Percentiles rank a stretch among this genome's conserved stretches.
Conservation (phyloP, 2,113 vertebrate genomes). For the Channa argus region DNA sequence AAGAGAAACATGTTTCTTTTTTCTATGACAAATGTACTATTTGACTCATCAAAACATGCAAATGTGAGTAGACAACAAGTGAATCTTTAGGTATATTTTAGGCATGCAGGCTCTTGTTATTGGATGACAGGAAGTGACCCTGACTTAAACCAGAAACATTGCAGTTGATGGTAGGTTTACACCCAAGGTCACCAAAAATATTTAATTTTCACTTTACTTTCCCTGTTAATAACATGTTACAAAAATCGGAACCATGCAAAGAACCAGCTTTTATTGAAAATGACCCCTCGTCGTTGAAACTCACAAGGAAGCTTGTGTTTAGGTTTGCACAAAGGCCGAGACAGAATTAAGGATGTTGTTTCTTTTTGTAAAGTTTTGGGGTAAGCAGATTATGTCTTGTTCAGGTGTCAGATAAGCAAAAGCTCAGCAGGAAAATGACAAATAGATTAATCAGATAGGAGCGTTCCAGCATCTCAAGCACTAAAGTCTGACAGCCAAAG, state of each 20-base stretch:
- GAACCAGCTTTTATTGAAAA: not conserved
- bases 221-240: not conserved
- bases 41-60: too few species aligned
- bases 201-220: too few species aligned
- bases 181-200: not conserved
- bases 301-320: slow-evolving; percentile 1
- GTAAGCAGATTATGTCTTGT: slow-evolving; percentile 7
- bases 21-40: not conserved
- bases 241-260: not conserved
- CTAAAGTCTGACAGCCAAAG: slow-evolving; percentile 10
- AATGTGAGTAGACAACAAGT: too few species aligned
- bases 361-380: not conserved
- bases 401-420: slow-evolving; percentile 21
- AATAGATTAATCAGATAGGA: not conserved
- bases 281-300: not conserved
- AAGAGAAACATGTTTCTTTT: not conserved
- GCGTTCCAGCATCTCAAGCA: not conserved
- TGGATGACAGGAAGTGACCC: not conserved
- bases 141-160: not conserved
- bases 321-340: not conserved
- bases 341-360: too few species aligned
- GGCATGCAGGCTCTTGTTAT: not conserved
- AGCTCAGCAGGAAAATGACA: slow-evolving; percentile 14
- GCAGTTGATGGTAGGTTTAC: not conserved
- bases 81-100: too few species aligned